Base-by-base conservation (phyloP, 2,888 invertebrate genomes). In the Argyresthia goedartella region DNA sequence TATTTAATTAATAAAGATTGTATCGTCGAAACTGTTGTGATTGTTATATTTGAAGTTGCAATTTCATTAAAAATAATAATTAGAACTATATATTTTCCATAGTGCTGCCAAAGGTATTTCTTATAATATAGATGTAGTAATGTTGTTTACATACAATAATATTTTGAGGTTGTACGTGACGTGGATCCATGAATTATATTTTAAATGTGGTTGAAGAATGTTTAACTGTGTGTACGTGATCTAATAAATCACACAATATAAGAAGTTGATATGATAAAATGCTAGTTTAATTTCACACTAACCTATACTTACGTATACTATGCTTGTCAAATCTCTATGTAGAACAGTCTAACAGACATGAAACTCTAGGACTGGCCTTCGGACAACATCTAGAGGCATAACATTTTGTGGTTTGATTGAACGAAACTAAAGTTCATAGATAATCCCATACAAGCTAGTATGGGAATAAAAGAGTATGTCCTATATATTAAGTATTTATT, bases 401-500 rank as follows among this genome's bases (percentile, higher is more conserved):
- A 41, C 1, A 3, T 11, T n/a, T 41, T 41, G 8, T 4, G 3
- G n/a, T 41, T 16, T 33, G 16, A 7, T 16, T 33, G 16, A 7
- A 14, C 10, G 11, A 41, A 11, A n/a, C 10, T 25, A 4, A 25
- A 25, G 25, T 25, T 4, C 2, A 25, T 25, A 25, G 25, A 25
- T 25, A 25, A 25, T 25, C 25, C 25, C 25, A 25, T 25, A 25
- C 25, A 25, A 25, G 25, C 25, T 11, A 39, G 39, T 39, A 1
- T 46, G 9, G 14, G 43, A 56, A 56, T 56, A 58, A 76, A 77
- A 78, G 49, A 66, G 50, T 44, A 47, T 52, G 43, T 66, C 78
- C 78, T 82, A 86, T 86, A 84, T 85, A 85, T 84, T 84, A 85
- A 79, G 81, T 85, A 82, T 85, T 84, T 84, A 82, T 85, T 84